Conservation (phyloP, 2,888 invertebrate species). For the Drosophila neonasuta region DNA sequence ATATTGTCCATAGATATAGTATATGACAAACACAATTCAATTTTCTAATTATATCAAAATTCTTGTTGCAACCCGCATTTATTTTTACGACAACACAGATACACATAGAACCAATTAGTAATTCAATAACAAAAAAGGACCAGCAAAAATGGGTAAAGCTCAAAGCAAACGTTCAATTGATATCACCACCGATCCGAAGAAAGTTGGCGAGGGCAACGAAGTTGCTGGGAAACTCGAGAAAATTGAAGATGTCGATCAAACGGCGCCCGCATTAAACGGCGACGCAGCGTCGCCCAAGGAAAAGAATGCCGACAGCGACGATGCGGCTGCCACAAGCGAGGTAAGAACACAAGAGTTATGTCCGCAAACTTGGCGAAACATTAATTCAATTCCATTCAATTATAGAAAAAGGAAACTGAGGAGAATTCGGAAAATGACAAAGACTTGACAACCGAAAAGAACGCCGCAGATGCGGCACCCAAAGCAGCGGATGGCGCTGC, state of each 20-base stretch:
- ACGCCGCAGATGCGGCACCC: constrained; percentile 76
- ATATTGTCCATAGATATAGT: not conserved
- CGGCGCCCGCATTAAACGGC: constrained; percentile 84
- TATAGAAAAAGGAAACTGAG: constrained; percentile 85
- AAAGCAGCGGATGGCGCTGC: constrained; percentile 55
- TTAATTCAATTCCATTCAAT: not conserved
- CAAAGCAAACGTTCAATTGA: constrained; percentile 94
- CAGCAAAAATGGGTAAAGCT: constrained; percentile 88
- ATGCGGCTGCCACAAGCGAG: constrained; percentile 47
- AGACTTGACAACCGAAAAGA: constrained; percentile 86
- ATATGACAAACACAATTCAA: constrained; percentile 24
- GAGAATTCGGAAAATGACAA: constrained; percentile 85
- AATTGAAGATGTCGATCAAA: constrained; percentile 88
- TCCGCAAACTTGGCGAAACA: not conserved
- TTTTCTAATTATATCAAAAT: constrained; percentile 33
- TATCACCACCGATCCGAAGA: constrained; percentile 87
- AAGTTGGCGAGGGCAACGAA: constrained; percentile 83
- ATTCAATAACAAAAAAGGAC: constrained; percentile 80
- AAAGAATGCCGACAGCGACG: constrained; percentile 84
- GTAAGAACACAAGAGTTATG: constrained; percentile 27
- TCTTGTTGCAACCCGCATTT: constrained; percentile 27
- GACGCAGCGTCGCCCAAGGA: constrained; percentile 86
- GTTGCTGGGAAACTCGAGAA: constrained; percentile 89
- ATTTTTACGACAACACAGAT: constrained; percentile 21
- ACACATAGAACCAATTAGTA: constrained; percentile 54